Percentiles rank a stretch among this genome's conserved stretches.
These are phyloP conservation scores for Choreutis nemorana DNA, from an alignment of 2,888 invertebrate genomes.

Conservation along the genomic window DNA sequence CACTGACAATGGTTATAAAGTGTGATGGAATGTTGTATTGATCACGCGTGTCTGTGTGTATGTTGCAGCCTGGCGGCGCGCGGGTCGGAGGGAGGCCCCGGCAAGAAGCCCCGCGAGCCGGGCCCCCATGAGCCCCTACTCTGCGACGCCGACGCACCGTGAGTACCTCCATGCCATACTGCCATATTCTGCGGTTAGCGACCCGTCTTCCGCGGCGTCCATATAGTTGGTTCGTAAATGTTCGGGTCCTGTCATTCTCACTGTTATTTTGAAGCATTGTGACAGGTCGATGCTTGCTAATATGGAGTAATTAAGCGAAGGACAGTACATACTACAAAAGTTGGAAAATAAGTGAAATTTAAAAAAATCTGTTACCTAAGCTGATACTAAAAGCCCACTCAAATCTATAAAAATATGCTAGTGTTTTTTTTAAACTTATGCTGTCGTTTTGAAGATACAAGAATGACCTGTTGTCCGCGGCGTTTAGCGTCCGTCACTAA, in stretches of 20 bases:
- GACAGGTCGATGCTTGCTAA: not conserved
- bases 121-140: slow-evolving; percentile 72
- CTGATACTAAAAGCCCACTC: too few relatives aligned
- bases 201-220: not conserved
- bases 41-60: slow-evolving; percentile 3
- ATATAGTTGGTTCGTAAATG: too few relatives aligned
- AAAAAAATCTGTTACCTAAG: too few relatives aligned
- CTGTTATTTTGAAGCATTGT: not conserved
- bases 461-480: too few relatives aligned
- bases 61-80: slow-evolving; percentile 74
- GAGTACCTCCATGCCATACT: slow-evolving; percentile 40
- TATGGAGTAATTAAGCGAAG: too few relatives aligned
- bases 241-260: too few relatives aligned
- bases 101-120: slow-evolving; percentile 69
- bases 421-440: too few relatives aligned
- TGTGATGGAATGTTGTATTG: slow-evolving; percentile 3
- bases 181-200: not conserved
- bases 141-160: slow-evolving; percentile 77
- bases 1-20: not conserved
- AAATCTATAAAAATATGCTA: too few relatives aligned
- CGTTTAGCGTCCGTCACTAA: too few relatives aligned
- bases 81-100: slow-evolving; percentile 74
- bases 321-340: too few relatives aligned
- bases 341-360: too few relatives aligned
- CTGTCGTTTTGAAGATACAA: too few relatives aligned